Evolutionary conservation across 2,113 vertebrate species (phyloP).

Genomic region (Danio rerio): DNA sequence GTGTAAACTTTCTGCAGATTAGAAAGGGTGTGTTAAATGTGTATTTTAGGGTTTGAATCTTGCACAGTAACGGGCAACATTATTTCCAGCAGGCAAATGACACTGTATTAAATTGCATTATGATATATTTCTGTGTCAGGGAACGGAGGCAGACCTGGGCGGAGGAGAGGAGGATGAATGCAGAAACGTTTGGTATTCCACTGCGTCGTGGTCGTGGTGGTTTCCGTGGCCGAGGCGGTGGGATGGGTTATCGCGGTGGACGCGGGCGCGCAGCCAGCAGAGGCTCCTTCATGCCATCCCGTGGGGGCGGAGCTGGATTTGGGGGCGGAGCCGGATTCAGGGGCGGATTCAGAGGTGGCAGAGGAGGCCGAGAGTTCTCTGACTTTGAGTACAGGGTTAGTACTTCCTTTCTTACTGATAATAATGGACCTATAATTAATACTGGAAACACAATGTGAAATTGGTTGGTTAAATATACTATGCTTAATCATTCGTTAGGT

Average conservation of each 20-base stretch:
- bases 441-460: too few species aligned
- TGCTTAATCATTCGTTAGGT: too few species aligned
- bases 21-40: not conserved
- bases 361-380: conserved; percentile 90
- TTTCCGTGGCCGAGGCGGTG: conserved; percentile 85
- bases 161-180: conserved; percentile 93
- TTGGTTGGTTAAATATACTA: too few species aligned
- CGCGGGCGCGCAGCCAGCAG: conserved; percentile 81
- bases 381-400: conserved; percentile 96
- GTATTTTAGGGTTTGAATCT: not conserved
- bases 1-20: not conserved
- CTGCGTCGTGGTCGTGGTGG: conserved; percentile 90
- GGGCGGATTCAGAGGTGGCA: conserved; percentile 86
- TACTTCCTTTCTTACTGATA: not conserved
- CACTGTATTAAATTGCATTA: not conserved
- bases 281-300: conserved; percentile 82
- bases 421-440: too few species aligned
- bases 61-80: not conserved
- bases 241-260: conserved; percentile 88
- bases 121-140: conserved; percentile 66
- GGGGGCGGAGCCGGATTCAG: conserved; percentile 88
- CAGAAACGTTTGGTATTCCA: conserved; percentile 95
- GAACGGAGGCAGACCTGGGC: conserved; percentile 96
- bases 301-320: conserved; percentile 84
- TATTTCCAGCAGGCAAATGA: not conserved